These are phyloP conservation scores for Epinephelus malabaricus DNA, from an alignment of 2,797 vertebrate genomes.

Conservation along the genomic window DNA sequence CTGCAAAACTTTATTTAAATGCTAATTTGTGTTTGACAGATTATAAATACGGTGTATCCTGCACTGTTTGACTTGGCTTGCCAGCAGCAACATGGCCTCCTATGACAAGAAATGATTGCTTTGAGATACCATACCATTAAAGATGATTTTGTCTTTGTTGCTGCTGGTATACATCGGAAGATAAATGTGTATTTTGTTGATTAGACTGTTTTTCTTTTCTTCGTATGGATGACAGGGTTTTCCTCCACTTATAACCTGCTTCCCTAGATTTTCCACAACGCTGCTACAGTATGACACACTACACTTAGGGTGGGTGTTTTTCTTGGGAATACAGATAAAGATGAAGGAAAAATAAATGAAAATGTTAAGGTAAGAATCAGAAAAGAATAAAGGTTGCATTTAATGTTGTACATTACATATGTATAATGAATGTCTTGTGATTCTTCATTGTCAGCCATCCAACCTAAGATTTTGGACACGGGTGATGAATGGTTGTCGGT, in stretches of 20 bases:
- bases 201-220: constrained; percentile 4
- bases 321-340: neutral
- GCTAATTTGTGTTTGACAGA: constrained; percentile 31
- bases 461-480: neutral
- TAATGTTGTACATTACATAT: neutral
- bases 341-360: neutral
- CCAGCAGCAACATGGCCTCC: neutral
- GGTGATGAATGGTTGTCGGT: constrained; percentile 25
- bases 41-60: neutral
- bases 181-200: constrained; percentile 13
- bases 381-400: neutral
- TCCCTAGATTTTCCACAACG: neutral
- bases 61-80: neutral
- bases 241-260: neutral
- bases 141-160: neutral
- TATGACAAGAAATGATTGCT: neutral
- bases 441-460: constrained; percentile 11
- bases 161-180: neutral
- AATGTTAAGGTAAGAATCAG: neutral
- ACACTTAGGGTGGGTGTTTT: neutral
- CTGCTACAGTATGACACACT: neutral
- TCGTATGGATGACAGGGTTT: neutral
- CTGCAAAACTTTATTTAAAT: constrained; percentile 35
- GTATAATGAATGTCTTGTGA: neutral
- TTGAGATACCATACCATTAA: neutral